Evolutionary conservation across 2,113 vertebrate genomes (phyloP).

Genomic region (Corythaixoides concolor): DNA sequence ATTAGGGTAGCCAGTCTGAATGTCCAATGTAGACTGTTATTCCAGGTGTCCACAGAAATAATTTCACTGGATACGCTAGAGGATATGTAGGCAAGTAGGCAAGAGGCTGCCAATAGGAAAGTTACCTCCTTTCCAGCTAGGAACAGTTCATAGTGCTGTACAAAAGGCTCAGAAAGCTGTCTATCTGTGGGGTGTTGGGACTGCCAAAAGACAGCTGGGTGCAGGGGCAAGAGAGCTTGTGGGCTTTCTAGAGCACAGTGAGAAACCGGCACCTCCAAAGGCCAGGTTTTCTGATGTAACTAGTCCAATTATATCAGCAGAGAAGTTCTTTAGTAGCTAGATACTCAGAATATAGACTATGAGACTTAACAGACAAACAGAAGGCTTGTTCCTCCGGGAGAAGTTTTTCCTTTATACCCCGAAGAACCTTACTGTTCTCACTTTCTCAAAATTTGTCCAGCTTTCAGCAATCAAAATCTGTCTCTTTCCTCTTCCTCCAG

Average conservation of each 20-base stretch:
- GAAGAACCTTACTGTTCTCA: not conserved
- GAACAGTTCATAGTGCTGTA: not conserved
- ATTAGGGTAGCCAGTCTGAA: not conserved
- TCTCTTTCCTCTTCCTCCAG: constrained; percentile 69
- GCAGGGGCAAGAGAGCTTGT: not conserved
- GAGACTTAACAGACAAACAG: not conserved
- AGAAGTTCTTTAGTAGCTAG: not conserved
- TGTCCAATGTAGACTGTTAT: fast-evolving
- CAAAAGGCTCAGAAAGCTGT: not conserved
- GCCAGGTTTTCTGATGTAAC: not conserved
- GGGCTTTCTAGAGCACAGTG: not conserved
- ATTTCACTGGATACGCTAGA: fast-evolving
- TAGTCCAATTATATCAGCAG: not conserved
- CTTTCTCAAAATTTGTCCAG: not conserved
- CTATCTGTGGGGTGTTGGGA: not conserved
- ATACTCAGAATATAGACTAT: not conserved
- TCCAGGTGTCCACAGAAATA: not conserved
- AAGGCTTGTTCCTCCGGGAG: not conserved
- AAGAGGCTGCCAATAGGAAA: not conserved
- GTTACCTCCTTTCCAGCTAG: not conserved
- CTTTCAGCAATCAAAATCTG: not conserved
- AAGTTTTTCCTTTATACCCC: not conserved
- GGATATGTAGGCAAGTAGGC: not conserved
- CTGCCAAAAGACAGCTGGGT: not conserved
- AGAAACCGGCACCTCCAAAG: not conserved